Evolutionary conservation across 2,113 vertebrate genomes (phyloP).

Genomic region (Seriola quinqueradiata): DNA sequence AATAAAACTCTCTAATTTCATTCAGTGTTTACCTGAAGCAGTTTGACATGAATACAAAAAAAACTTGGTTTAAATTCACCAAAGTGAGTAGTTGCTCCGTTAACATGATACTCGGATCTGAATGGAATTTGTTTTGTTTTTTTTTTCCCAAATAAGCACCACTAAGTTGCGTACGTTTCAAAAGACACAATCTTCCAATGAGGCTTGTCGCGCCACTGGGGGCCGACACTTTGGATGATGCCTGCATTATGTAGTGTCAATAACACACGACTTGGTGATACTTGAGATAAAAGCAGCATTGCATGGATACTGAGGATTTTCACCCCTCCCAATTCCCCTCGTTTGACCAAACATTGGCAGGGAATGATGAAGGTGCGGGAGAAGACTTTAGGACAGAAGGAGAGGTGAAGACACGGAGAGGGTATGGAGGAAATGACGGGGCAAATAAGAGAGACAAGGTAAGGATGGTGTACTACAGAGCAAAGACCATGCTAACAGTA

Average conservation of each 20-base stretch:
- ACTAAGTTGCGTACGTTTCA: slow-evolving; percentile 30
- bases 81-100: slow-evolving; percentile 70
- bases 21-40: slow-evolving; percentile 83
- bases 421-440: neutral
- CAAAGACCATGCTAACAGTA: slow-evolving; percentile 50
- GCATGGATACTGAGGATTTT: slow-evolving; percentile 70
- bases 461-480: slow-evolving; percentile 39
- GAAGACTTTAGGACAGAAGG: slow-evolving; percentile 57
- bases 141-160: slow-evolving; percentile 33
- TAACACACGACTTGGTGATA: slow-evolving; percentile 46
- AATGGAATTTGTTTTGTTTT: slow-evolving; percentile 37
- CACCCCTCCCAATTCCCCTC: slow-evolving; percentile 41
- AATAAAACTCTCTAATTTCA: slow-evolving; percentile 64
- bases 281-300: slow-evolving; percentile 76
- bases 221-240: slow-evolving; percentile 49
- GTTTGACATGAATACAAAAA: slow-evolving; percentile 75
- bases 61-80: slow-evolving; percentile 57
- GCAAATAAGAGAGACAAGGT: neutral
- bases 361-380: slow-evolving; percentile 60
- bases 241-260: slow-evolving; percentile 32
- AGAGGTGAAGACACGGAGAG: slow-evolving; percentile 23
- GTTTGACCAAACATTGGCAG: slow-evolving; percentile 45
- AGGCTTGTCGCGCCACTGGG: slow-evolving; percentile 19
- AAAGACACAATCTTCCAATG: slow-evolving; percentile 40
- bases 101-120: slow-evolving; percentile 50